Percentiles rank a stretch among this genome's conserved stretches.
phyloP scores from a whole-genome alignment of 2,797 vertebrate genomes.

The Myotis findleyi region DNA sequence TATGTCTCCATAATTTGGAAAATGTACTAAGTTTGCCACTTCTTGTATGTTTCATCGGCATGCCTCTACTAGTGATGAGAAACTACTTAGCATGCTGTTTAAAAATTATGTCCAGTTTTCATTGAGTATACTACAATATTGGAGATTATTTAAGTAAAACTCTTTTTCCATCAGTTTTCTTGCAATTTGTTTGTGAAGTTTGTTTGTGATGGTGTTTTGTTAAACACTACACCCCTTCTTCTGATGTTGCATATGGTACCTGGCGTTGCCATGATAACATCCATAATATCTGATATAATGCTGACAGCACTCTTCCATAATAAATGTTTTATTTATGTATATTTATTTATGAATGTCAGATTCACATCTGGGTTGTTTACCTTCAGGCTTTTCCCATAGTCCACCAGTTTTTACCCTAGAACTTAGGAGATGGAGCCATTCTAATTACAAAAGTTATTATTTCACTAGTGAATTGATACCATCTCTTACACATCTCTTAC shows the following conservation, averaged over 20 bases:
- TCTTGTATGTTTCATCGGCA: background rate
- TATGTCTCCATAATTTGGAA: slow-evolving; percentile 38
- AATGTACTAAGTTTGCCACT: background rate
- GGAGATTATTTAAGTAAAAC: background rate
- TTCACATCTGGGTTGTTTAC: background rate
- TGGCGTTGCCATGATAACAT: background rate
- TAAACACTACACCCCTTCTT: background rate
- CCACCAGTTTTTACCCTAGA: background rate
- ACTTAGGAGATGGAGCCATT: background rate
- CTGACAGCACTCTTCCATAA: background rate
- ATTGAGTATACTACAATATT: background rate
- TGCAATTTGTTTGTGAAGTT: background rate
- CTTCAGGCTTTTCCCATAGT: background rate
- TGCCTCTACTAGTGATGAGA: background rate
- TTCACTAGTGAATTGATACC: background rate
- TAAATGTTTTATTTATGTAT: background rate
- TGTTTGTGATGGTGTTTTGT: background rate
- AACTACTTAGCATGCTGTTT: background rate
- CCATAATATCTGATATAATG: background rate
- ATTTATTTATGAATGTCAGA: background rate
- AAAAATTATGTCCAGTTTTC: background rate
- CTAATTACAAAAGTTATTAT: background rate
- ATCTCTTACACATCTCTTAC: background rate
- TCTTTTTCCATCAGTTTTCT: background rate
- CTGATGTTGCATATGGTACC: background rate